A percentile compares a stretch with the other conserved stretches of the same genome.
phyloP scores from a whole-genome alignment of 2,888 invertebrate genomes.

The Hypena proboscidalis region DNA sequence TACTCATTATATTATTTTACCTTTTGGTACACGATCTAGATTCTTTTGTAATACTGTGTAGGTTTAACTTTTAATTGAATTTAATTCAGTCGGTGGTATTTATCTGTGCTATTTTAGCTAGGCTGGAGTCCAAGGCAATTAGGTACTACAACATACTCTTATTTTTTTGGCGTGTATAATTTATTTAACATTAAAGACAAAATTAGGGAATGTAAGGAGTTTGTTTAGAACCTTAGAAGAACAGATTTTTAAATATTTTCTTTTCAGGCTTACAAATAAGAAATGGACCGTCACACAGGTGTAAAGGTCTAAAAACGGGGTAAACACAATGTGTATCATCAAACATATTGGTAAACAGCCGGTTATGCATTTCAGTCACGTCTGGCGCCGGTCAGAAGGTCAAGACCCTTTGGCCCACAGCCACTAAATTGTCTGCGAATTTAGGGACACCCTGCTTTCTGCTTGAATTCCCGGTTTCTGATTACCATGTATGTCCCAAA shows the following conservation, averaged over 20 bases:
- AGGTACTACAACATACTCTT: too few species aligned
- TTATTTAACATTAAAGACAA: too few species aligned
- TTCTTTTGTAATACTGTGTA: constrained; percentile 4
- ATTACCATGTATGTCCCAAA: constrained; percentile 31
- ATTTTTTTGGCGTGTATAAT: too few species aligned
- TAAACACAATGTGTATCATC: constrained; percentile 6
- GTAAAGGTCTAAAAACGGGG: not conserved
- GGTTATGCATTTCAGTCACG: constrained; percentile 55
- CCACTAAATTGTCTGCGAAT: constrained; percentile 64
- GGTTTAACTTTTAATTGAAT: not conserved
- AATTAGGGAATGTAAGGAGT: too few species aligned
- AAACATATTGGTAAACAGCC: constrained; percentile 20
- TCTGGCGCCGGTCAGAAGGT: constrained; percentile 56
- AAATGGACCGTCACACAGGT: too few species aligned
- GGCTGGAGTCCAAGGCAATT: too few species aligned
- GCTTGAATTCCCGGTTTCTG: constrained; percentile 53
- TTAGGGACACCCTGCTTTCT: constrained; percentile 45
- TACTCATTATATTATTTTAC: constrained; percentile 13
- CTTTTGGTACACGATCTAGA: not conserved
- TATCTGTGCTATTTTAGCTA: too few species aligned
- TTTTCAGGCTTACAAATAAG: too few species aligned
- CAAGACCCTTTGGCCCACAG: constrained; percentile 51
- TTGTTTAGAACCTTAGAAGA: too few species aligned
- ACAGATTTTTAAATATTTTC: too few species aligned
- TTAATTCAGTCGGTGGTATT: too few species aligned